Conservation (phyloP, 2,888 invertebrate species). For the Cephus rjabovi region DNA sequence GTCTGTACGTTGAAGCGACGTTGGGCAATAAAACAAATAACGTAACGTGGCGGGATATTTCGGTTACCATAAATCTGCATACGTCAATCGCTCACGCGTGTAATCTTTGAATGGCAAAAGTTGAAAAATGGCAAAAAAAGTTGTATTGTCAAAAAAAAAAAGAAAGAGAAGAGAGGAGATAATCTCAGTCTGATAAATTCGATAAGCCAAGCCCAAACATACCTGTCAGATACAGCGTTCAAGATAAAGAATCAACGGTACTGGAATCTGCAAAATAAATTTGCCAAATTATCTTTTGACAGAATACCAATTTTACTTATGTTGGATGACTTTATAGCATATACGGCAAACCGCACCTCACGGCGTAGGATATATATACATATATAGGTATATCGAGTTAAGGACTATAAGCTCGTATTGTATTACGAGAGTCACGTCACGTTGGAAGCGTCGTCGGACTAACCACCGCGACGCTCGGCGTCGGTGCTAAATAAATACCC, state of each 20-base stretch:
- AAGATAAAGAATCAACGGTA: background rate
- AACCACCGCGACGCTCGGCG: background rate
- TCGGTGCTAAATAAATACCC: background rate
- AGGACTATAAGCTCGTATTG: background rate
- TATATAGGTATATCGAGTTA: background rate
- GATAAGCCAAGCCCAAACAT: background rate
- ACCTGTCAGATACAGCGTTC: background rate
- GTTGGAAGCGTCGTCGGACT: constrained; percentile 1
- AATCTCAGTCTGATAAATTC: background rate
- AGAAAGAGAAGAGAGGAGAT: background rate
- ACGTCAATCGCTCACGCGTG: background rate
- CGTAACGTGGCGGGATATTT: background rate
- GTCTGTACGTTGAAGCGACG: background rate
- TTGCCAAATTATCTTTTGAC: background rate
- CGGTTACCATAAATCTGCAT: background rate
- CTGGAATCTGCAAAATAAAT: background rate
- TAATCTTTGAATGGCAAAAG: background rate
- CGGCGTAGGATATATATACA: background rate
- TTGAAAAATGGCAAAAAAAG: background rate
- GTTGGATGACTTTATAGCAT: background rate
- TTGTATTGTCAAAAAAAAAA: background rate
- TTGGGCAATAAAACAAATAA: background rate
- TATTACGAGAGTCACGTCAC: constrained; percentile 16
- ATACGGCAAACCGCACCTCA: background rate
- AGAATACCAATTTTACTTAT: background rate